These are phyloP conservation scores for Pristionchus mayeri DNA, from an alignment of 2,888 invertebrate genomes.

Conservation along the genomic window DNA sequence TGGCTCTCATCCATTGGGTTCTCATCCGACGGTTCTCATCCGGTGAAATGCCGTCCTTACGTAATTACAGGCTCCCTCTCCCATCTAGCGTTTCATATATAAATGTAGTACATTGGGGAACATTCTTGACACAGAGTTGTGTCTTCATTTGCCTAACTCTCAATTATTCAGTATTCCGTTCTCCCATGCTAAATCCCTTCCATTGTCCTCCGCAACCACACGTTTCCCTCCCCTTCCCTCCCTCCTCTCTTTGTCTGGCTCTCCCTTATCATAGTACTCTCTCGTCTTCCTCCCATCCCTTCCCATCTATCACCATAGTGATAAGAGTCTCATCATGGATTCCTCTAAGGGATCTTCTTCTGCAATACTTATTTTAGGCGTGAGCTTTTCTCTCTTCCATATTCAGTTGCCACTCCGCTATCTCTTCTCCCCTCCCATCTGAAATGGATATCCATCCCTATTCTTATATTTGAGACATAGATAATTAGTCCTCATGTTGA, in stretches of 20 bases:
- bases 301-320: constrained; percentile 19
- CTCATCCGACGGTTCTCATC: neutral
- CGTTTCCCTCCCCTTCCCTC: neutral
- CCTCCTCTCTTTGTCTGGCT: neutral
- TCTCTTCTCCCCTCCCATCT: neutral
- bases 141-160: constrained; percentile 12
- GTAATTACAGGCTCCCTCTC: no score
- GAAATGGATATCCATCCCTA: neutral
- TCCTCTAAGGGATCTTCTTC: neutral
- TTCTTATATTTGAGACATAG: no score
- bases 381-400: constrained; percentile 14
- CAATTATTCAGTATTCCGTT: constrained; percentile 24
- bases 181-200: constrained; percentile 9
- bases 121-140: no score
- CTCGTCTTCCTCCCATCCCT: neutral
- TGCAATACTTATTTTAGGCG: neutral
- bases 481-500: no score
- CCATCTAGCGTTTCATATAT: no score
- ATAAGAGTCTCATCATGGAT: constrained; percentile 4
- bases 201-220: constrained; percentile 4
- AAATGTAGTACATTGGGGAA: no score
- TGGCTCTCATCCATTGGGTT: no score
- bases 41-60: neutral
- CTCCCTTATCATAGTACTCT: constrained; percentile 17
- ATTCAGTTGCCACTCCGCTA: constrained; percentile 26